Evolutionary conservation across 2,113 vertebrate genomes (phyloP).

Genomic region (Pomatorhinus ruficollis): DNA sequence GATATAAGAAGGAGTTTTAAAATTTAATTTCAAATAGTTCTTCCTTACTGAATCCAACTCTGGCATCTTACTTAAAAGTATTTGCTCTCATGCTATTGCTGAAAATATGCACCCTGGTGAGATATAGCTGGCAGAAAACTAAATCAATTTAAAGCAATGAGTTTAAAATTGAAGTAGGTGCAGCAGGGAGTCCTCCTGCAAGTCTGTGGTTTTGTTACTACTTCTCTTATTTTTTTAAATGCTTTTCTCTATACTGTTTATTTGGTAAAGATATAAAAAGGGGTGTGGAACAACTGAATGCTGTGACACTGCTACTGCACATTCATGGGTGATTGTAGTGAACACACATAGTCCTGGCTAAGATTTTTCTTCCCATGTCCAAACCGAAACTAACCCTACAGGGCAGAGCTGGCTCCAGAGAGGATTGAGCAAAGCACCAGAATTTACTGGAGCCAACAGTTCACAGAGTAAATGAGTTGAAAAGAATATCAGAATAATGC

Average conservation of each 20-base stretch:
- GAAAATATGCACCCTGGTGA: background rate
- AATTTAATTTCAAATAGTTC: background rate
- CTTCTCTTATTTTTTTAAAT: background rate
- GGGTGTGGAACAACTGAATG: background rate
- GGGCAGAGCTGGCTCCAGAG: background rate
- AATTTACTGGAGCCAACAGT: background rate
- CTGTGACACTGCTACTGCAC: background rate
- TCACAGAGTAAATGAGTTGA: background rate
- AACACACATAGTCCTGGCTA: background rate
- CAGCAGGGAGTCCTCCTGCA: background rate
- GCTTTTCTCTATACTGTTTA: background rate
- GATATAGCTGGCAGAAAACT: background rate
- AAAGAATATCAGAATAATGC: background rate
- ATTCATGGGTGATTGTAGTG: accelerated
- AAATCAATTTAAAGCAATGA: background rate
- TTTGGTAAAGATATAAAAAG: background rate
- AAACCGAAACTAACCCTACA: background rate
- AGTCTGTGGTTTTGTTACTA: background rate
- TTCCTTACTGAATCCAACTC: background rate
- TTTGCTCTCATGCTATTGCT: background rate
- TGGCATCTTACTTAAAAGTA: background rate
- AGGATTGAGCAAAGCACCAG: background rate
- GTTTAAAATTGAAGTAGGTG: background rate
- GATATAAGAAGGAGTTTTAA: background rate
- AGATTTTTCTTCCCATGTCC: background rate